Conservation (phyloP, 2,797 vertebrate genomes). For the Pseudomugil tenellus region DNA sequence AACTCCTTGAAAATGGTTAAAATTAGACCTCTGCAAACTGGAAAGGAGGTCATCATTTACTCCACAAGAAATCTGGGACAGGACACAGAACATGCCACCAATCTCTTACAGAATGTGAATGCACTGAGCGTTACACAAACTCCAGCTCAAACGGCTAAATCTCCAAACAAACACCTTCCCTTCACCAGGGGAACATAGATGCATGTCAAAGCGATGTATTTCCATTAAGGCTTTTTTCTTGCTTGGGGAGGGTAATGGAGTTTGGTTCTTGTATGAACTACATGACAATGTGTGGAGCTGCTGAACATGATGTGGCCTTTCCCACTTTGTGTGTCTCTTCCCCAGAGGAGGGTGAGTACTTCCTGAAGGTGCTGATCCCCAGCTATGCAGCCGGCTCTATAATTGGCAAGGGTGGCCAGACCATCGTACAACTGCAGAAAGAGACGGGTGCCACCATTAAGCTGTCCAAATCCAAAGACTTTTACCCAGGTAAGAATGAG, state of each 20-base stretch:
- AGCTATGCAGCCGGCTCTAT: constrained; percentile 97
- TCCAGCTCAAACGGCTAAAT: constrained; percentile 25
- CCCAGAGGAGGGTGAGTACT: constrained; percentile 92
- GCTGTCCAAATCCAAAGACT: constrained; percentile 98
- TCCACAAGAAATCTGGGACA: constrained; percentile 84
- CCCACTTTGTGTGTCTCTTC: constrained; percentile 63
- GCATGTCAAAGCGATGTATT: constrained; percentile 10
- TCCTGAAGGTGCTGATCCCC: constrained; percentile 97
- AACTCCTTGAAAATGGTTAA: constrained; percentile 84
- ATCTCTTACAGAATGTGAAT: constrained; percentile 61
- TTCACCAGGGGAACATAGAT: constrained; percentile 8
- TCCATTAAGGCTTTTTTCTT: constrained; percentile 15
- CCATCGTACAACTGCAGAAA: constrained; percentile 95
- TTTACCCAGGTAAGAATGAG: constrained; percentile 90
- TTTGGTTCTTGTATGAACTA: constrained; percentile 11
- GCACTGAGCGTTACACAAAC: constrained; percentile 53
- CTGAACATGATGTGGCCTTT: constrained; percentile 63
- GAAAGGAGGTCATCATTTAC: constrained; percentile 87
- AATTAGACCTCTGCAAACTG: constrained; percentile 84
- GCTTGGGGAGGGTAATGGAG: constrained; percentile 25
- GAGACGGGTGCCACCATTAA: constrained; percentile 97
- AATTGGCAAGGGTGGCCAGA: constrained; percentile 95
- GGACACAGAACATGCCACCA: constrained; percentile 77
- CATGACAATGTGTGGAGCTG: constrained; percentile 44
- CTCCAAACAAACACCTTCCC: constrained; percentile 10